phyloP scores from a whole-genome alignment of 2,797 vertebrate species.

The Babyrousa celebensis region DNA sequence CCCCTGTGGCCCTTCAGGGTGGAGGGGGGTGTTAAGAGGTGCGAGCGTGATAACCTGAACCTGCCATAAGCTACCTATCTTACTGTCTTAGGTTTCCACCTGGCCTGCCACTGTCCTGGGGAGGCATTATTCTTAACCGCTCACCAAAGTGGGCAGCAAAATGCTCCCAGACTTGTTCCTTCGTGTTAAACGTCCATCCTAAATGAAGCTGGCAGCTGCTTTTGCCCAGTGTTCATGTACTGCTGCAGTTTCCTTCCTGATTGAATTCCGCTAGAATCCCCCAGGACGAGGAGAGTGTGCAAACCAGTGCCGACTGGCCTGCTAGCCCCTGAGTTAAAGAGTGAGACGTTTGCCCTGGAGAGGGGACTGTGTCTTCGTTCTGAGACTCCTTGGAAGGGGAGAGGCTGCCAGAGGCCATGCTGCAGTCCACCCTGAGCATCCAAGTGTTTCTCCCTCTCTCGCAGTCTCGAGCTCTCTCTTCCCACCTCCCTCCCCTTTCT shows the following conservation, averaged over 20 bases:
- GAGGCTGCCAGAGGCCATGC: background rate
- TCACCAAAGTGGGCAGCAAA: background rate
- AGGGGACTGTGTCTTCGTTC: background rate
- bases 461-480: too few relatives aligned
- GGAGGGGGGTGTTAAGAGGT: background rate
- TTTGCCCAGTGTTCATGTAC: background rate
- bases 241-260: background rate
- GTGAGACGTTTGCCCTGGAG: background rate
- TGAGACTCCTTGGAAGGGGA: background rate
- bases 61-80: fast-evolving
- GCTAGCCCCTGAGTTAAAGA: background rate
- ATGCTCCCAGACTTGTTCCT: background rate
- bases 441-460: background rate
- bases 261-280: conserved; percentile 21
- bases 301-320: background rate
- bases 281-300: background rate
- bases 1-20: background rate
- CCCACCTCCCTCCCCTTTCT: too few relatives aligned
- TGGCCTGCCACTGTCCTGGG: background rate
- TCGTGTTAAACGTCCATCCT: background rate
- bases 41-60: background rate
- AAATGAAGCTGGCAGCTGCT: background rate
- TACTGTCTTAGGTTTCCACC: background rate
- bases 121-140: background rate
- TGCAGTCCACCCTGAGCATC: too few relatives aligned